phyloP scores from a whole-genome alignment of 2,113 vertebrate species.

The Peromyscus californicus region DNA sequence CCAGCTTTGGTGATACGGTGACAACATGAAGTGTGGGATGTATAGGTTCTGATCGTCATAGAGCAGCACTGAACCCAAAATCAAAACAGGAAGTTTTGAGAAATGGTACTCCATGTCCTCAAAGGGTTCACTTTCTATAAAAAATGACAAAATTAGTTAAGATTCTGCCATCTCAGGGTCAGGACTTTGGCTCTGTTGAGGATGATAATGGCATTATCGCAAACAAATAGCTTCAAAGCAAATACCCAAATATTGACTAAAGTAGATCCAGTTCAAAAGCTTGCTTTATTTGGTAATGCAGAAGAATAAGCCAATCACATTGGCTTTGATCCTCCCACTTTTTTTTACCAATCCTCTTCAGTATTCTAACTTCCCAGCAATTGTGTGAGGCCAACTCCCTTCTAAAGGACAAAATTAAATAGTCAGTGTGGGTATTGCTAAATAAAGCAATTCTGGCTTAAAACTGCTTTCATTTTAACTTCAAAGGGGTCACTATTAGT shows the following conservation, averaged over 20 bases:
- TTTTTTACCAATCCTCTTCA: constrained; percentile 84
- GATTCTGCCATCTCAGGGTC: constrained; percentile 66
- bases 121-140: background rate
- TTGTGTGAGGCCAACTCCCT: constrained; percentile 69
- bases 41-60: background rate
- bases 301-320: constrained; percentile 69
- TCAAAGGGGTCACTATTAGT: constrained; percentile 21
- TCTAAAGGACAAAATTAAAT: constrained; percentile 68
- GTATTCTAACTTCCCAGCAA: constrained; percentile 60
- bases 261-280: constrained; percentile 75
- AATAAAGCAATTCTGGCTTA: constrained; percentile 55
- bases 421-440: constrained; percentile 53
- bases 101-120: background rate
- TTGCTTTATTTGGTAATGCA: constrained; percentile 71
- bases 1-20: background rate
- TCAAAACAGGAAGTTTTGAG: constrained; percentile 17
- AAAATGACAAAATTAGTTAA: constrained; percentile 57
- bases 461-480: constrained; percentile 41
- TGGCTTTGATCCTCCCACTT: constrained; percentile 81
- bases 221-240: constrained; percentile 71
- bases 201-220: constrained; percentile 30
- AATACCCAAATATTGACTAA: constrained; percentile 78
- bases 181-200: constrained; percentile 63
- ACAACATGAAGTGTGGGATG: background rate
- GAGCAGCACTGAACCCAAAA: background rate